A percentile compares a stretch with the other conserved stretches of the same genome.
Conservation (phyloP, 2,888 invertebrate genomes). For the Agrenia bidenticulata region DNA sequence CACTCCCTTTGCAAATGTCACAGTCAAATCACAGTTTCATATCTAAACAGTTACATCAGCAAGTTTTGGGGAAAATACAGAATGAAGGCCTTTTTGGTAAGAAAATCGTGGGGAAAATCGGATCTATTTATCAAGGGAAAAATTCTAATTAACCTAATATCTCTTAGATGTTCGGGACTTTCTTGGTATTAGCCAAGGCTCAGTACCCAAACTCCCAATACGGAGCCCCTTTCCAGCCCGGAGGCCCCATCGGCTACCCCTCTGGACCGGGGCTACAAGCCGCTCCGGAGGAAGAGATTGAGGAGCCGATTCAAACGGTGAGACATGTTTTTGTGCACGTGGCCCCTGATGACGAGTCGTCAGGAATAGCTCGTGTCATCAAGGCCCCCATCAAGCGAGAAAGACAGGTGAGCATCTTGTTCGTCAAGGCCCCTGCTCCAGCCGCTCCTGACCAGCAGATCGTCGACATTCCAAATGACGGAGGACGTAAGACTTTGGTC, state of each 20-base stretch:
- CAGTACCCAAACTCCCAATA: constrained; percentile 29
- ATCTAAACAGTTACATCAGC: neutral
- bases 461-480: constrained; percentile 31
- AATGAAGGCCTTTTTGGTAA: constrained; percentile 12
- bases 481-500: constrained; percentile 28
- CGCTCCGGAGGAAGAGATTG: neutral
- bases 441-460: constrained; percentile 36
- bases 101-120: neutral
- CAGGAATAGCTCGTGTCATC: constrained; percentile 13
- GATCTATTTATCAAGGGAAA: neutral
- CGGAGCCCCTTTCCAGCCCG: constrained; percentile 12
- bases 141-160: neutral
- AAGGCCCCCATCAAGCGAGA: constrained; percentile 29
- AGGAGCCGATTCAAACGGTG: neutral
- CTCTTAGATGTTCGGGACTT: neutral
- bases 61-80: neutral
- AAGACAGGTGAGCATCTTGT: constrained; percentile 29
- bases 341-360: constrained; percentile 30
- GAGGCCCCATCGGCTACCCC: neutral
- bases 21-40: constrained; percentile 11
- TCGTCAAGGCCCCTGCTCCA: constrained; percentile 34
- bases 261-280: neutral
- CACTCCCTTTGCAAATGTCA: neutral
- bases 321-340: constrained; percentile 14
- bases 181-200: constrained; percentile 5